Evolutionary conservation across 2,113 vertebrate species (phyloP).

Genomic region (Psilopsiagon aurifrons): DNA sequence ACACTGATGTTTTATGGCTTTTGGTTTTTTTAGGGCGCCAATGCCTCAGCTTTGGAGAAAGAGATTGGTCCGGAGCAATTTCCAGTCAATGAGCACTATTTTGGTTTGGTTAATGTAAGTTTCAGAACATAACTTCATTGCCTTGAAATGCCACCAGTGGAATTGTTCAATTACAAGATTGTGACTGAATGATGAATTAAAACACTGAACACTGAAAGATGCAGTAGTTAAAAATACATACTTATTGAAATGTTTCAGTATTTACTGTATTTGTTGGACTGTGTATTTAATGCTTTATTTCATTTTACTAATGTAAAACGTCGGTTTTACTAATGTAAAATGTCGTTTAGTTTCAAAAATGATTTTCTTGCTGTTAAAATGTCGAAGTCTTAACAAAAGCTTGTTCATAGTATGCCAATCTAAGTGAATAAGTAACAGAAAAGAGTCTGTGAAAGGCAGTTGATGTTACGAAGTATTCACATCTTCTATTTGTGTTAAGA

Average conservation of each 20-base stretch:
- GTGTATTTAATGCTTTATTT: background rate
- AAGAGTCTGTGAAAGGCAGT: background rate
- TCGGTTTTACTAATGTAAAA: background rate
- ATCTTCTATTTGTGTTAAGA: background rate
- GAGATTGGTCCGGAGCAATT: conserved; percentile 89
- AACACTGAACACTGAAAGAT: background rate
- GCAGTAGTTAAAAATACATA: background rate
- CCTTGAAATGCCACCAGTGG: background rate
- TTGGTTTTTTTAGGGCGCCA: conserved; percentile 78
- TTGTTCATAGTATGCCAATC: background rate
- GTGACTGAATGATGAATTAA: background rate
- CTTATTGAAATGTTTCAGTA: background rate
- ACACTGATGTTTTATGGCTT: conserved; percentile 17
- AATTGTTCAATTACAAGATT: background rate
- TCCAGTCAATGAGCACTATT: conserved; percentile 87
- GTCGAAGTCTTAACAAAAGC: background rate
- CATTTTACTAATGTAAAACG: background rate
- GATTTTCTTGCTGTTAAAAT: background rate
- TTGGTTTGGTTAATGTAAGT: conserved; percentile 88
- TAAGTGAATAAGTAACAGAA: background rate
- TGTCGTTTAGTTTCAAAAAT: background rate
- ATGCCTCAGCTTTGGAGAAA: conserved; percentile 90
- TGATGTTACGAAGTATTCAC: background rate
- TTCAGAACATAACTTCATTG: background rate
- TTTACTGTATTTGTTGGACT: background rate